These are phyloP conservation scores for Ferrisia virgata DNA, from an alignment of 2,888 invertebrate genomes.

Conservation along the genomic window DNA sequence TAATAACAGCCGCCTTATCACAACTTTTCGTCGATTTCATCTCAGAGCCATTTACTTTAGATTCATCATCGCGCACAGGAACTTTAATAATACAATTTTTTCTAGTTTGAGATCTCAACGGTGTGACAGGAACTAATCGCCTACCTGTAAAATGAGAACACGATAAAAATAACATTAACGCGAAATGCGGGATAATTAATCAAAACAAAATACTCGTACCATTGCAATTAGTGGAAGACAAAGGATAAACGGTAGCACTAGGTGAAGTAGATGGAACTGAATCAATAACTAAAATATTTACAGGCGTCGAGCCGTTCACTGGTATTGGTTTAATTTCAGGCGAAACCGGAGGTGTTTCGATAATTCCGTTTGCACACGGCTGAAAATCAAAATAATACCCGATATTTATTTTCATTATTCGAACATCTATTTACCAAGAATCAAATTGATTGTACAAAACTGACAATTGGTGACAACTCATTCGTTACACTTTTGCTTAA, in stretches of 20 bases:
- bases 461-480: background rate
- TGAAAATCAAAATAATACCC: background rate
- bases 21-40: background rate
- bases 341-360: slow-evolving; percentile 41
- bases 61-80: background rate
- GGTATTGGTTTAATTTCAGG: slow-evolving; percentile 29
- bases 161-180: background rate
- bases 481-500: background rate
- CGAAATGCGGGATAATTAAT: background rate
- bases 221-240: slow-evolving; percentile 27
- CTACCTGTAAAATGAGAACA: slow-evolving; percentile 3
- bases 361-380: background rate
- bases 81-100: slow-evolving; percentile 28
- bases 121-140: slow-evolving; percentile 37
- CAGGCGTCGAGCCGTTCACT: slow-evolving; percentile 21
- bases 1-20: background rate
- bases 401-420: background rate
- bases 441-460: background rate
- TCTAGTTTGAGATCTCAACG: slow-evolving; percentile 35
- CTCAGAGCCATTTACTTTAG: background rate
- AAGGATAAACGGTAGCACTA: background rate
- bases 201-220: background rate
- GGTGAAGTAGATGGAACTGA: background rate
- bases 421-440: background rate
- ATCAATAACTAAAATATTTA: slow-evolving; percentile 33